Conservation (phyloP, 2,113 vertebrate genomes). For the Corvus cornix region DNA sequence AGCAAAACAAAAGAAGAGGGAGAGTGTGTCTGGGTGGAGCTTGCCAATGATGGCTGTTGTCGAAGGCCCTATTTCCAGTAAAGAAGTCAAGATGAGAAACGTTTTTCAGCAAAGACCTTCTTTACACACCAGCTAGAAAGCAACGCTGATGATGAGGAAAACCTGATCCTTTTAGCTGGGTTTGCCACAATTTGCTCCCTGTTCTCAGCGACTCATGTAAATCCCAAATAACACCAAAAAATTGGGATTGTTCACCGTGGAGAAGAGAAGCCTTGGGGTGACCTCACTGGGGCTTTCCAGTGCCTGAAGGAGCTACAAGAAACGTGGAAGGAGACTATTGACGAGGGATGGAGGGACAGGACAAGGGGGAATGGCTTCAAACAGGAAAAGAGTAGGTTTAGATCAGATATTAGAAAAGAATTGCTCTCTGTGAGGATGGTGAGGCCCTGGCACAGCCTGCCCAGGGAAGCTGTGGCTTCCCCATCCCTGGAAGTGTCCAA, state of each 20-base stretch:
- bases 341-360: neutral
- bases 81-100: neutral
- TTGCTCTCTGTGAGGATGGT: neutral
- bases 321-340: neutral
- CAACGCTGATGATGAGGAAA: neutral
- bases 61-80: neutral
- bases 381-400: neutral
- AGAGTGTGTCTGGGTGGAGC: neutral
- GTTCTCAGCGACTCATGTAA: accelerated
- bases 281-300: neutral
- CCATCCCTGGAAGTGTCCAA: neutral
- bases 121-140: neutral
- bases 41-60: neutral
- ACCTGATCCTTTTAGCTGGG: neutral
- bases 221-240: neutral
- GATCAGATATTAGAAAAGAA: neutral
- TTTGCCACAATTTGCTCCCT: neutral
- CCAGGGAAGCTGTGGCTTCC: neutral
- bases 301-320: too few relatives aligned
- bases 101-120: neutral
- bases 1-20: neutral
- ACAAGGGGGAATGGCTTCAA: neutral
- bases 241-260: neutral
- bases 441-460: neutral
- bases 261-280: neutral